Percentiles rank a stretch among this genome's conserved stretches.
phyloP scores from a whole-genome alignment of 2,888 invertebrate genomes.

The Panopea generosa region DNA sequence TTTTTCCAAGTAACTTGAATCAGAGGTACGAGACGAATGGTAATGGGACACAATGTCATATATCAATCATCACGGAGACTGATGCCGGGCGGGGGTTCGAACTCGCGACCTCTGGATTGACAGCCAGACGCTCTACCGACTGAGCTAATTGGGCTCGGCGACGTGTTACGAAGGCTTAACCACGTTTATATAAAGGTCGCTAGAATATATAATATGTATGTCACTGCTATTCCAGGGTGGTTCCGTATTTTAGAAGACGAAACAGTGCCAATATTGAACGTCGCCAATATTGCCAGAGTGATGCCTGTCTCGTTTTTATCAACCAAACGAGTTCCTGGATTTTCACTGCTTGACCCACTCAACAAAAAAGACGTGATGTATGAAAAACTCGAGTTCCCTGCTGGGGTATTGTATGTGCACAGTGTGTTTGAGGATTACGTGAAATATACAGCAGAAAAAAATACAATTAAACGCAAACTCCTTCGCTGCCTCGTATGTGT shows the following conservation, averaged over 20 bases:
- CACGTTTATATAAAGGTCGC: too few species aligned
- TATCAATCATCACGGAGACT: too few species aligned
- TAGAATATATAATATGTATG: too few species aligned
- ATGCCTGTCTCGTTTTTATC: slow-evolving; percentile 70
- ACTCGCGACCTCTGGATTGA: too few species aligned
- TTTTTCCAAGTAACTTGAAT: too few species aligned
- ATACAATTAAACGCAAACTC: slow-evolving; percentile 64
- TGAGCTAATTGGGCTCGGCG: too few species aligned
- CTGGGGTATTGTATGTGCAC: slow-evolving; percentile 63
- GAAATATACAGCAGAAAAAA: slow-evolving; percentile 65
- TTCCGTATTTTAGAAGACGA: slow-evolving; percentile 67
- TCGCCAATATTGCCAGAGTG: slow-evolving; percentile 67
- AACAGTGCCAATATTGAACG: slow-evolving; percentile 61
- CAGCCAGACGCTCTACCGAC: too few species aligned
- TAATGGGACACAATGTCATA: too few species aligned
- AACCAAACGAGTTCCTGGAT: slow-evolving; percentile 59
- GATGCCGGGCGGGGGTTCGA: too few species aligned
- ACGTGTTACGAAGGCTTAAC: too few species aligned
- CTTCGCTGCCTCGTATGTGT: slow-evolving; percentile 70
- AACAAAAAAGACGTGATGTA: slow-evolving; percentile 65
- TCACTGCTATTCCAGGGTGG: slow-evolving; percentile 69
- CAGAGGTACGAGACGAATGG: too few species aligned
- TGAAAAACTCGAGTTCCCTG: slow-evolving; percentile 65
- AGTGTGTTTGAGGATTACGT: slow-evolving; percentile 73
- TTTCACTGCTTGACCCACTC: slow-evolving; percentile 54